These are phyloP conservation scores for Julus scandinavius DNA, from an alignment of 2,888 invertebrate species.

Conservation along the genomic window DNA sequence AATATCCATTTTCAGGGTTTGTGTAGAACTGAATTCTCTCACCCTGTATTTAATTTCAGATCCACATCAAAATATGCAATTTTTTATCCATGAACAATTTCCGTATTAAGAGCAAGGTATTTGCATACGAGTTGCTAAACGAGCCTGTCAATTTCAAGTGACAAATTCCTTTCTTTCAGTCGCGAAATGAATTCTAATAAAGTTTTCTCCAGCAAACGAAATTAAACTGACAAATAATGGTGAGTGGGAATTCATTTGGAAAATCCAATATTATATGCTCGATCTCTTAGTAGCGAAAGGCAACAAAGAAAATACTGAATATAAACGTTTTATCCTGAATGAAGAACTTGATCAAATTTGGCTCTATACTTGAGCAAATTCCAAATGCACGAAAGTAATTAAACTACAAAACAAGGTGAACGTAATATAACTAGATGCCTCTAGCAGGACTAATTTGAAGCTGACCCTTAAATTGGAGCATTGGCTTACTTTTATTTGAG, in stretches of 20 bases:
- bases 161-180: not conserved
- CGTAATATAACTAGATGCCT: not conserved
- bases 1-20: no score
- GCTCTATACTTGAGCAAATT: not conserved
- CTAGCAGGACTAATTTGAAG: not conserved
- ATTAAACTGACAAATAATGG: not conserved
- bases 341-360: not conserved
- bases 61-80: not conserved
- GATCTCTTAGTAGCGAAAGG: not conserved
- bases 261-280: not conserved
- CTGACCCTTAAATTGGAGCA: not conserved
- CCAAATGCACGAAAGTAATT: not conserved
- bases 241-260: constrained; percentile 22
- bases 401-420: not conserved
- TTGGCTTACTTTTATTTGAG: not conserved
- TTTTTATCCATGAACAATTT: not conserved
- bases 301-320: not conserved
- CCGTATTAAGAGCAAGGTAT: not conserved
- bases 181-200: not conserved
- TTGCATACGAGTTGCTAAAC: not conserved
- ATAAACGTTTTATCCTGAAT: not conserved
- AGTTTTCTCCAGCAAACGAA: not conserved
- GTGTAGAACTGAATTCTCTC: no score
- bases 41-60: not conserved
- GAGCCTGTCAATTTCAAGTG: not conserved